A percentile compares a stretch with the other conserved stretches of the same genome.
Evolutionary conservation across 1,140 invertebrate genomes (phyloP).

Genomic region (Bacillus rossius): DNA sequence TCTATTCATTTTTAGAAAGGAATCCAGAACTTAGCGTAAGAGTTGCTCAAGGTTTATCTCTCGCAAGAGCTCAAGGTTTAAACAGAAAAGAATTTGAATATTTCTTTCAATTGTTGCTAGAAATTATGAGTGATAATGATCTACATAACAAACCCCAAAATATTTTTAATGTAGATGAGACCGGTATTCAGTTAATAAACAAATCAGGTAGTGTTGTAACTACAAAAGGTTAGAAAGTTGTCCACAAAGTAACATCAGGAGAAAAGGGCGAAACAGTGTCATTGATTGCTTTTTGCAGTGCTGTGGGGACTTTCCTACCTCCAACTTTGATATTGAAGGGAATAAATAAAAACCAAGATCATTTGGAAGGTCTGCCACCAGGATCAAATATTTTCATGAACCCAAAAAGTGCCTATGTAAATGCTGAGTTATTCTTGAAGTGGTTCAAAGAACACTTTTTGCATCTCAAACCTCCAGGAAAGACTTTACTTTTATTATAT

Average conservation of each 20-base stretch:
- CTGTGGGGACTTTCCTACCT: too few species aligned
- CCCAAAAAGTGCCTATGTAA: too few species aligned
- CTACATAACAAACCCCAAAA: slow-evolving; percentile 32
- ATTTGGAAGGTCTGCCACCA: too few species aligned
- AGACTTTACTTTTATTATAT: too few species aligned
- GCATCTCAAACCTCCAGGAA: too few species aligned
- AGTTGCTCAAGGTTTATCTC: slow-evolving; percentile 36
- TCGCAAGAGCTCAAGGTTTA: slow-evolving; percentile 23
- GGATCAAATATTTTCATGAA: too few species aligned
- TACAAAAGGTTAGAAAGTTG: slow-evolving; percentile 35
- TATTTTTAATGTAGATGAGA: slow-evolving; percentile 41
- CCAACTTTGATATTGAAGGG: slow-evolving; percentile 24
- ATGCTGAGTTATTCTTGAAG: too few species aligned
- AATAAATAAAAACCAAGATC: too few species aligned
- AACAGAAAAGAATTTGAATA: slow-evolving; percentile 29
- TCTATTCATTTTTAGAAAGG: slow-evolving; percentile 35
- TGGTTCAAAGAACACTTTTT: too few species aligned
- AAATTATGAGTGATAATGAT: slow-evolving; percentile 29
- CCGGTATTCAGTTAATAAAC: slow-evolving; percentile 39
- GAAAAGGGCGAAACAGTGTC: slow-evolving; percentile 38
- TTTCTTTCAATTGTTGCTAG: slow-evolving; percentile 31
- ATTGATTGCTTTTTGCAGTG: too few species aligned
- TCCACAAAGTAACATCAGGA: slow-evolving; percentile 32
- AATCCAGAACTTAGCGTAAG: slow-evolving; percentile 32
- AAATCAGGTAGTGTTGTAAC: slow-evolving; percentile 37